phyloP scores from a whole-genome alignment of 2,113 vertebrate species.

The Crotalus viridis region DNA sequence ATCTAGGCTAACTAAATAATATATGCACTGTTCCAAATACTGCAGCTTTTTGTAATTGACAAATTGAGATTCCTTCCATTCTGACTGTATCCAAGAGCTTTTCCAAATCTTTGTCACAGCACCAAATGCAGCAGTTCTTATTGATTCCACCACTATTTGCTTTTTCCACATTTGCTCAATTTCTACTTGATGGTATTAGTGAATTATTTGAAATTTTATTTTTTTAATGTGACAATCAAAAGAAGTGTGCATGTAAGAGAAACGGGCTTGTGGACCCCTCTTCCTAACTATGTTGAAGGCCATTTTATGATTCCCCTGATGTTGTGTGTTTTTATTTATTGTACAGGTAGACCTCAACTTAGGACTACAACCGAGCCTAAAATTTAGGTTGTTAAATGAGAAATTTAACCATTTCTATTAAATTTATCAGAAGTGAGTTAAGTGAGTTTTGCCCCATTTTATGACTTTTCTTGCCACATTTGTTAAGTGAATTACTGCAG shows the following conservation, averaged over 20 bases:
- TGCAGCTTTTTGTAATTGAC: neutral
- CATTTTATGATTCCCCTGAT: neutral
- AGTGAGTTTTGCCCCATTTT: no score
- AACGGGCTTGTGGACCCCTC: neutral
- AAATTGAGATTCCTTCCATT: neutral
- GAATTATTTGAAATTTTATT: neutral
- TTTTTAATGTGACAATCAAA: neutral
- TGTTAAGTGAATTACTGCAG: no score
- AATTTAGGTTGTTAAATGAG: no score
- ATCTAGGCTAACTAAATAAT: neutral
- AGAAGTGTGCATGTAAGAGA: neutral
- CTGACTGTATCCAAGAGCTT: neutral
- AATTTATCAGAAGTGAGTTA: no score
- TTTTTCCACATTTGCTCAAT: neutral
- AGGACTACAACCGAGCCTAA: no score
- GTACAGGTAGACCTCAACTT: no score
- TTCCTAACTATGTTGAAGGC: neutral
- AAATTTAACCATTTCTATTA: no score
- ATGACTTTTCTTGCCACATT: no score
- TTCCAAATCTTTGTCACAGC: neutral
- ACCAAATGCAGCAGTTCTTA: neutral
- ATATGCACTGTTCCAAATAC: neutral
- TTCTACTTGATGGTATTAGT: neutral
- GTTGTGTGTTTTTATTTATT: neutral
- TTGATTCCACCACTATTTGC: neutral